Evolutionary conservation across 2,113 vertebrate species (phyloP), one percentile per base, ranked within the genome.

Genomic region (Megaptera novaeangliae): DNA sequence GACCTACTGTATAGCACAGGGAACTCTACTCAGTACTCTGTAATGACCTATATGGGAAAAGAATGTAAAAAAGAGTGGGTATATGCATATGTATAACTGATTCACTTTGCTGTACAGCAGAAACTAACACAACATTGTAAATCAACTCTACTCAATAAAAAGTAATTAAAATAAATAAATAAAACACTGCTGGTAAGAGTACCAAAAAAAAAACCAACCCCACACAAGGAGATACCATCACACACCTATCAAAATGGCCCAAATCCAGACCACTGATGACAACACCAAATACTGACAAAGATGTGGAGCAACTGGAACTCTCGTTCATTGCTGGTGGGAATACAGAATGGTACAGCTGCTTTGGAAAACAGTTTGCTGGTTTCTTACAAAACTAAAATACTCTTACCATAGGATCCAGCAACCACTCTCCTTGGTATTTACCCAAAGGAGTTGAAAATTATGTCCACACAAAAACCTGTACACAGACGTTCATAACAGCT

Each of bases 261-360:
- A 8, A 20, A 46, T 27, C 64, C 21, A 71, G 55, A 59, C 15
- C 61, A 39, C 61, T 3, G 74, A 41, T 4, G 74, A 68, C 27
- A 39, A 6, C 12, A 3, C 8, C 44, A 66, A 52, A 34, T 5
- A 39, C 52, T 20, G 21, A 21, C 0, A 17, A 36, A 39, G 52
- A n/a, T 2, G 39, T 14, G 52, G 21, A 69, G 64, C 11, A 20
- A 1, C 3, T 12, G 39, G 55, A 49, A 15, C 31, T 8, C 55
- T 31, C 23, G 2, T 8, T 21, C 66, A 4, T 8, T 3, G 34
- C 55, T 61, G 90, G 39, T 14, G 39, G 41, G 55, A 13, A 49
- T 6, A 17, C 23, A 36, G 7, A 46, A 49, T 0, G 25, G 11
- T 6, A 0, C 3, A 4, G 41, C 34, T n/a, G 0, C 23, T 31